A percentile compares a stretch with the other conserved stretches of the same genome.
Evolutionary conservation across 1,140 invertebrate species (phyloP).

Genomic region (Drosophila parabipectinata): DNA sequence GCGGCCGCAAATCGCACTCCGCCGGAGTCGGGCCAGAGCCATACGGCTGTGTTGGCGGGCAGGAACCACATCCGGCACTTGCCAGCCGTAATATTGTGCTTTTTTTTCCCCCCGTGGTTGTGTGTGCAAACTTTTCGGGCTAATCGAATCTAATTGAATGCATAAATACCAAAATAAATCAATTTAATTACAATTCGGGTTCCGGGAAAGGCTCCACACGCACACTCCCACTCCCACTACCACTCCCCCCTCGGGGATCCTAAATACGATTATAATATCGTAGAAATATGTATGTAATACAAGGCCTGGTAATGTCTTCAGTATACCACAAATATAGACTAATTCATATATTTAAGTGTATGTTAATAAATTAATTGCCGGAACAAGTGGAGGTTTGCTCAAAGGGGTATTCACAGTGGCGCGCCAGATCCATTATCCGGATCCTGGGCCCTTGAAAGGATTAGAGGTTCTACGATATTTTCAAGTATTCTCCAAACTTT

Average conservation of each 20-base stretch:
- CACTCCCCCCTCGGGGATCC: neutral
- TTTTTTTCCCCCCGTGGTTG: neutral
- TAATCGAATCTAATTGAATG: slow-evolving; percentile 56
- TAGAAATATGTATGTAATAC: neutral
- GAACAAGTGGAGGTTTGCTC: neutral
- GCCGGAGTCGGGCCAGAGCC: neutral
- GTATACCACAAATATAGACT: neutral
- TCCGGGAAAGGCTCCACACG: slow-evolving; percentile 31
- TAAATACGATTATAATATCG: slow-evolving; percentile 16
- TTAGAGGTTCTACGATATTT: too few species aligned
- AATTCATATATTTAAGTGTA: neutral
- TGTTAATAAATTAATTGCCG: slow-evolving; percentile 32
- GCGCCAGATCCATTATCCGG: neutral
- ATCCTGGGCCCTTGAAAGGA: neutral
- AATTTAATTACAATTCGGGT: slow-evolving; percentile 58
- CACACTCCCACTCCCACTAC: slow-evolving; percentile 13
- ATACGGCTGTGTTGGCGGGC: neutral
- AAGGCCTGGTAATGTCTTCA: slow-evolving; percentile 13
- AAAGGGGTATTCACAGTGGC: slow-evolving; percentile 14
- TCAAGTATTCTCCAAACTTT: neutral
- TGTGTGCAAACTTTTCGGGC: slow-evolving; percentile 13
- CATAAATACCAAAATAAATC: slow-evolving; percentile 52
- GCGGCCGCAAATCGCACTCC: slow-evolving; percentile 40
- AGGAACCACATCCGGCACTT: slow-evolving; percentile 22
- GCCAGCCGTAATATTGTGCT: slow-evolving; percentile 5